Conservation (phyloP, 2,113 vertebrate species). For the Tonatia bakeri region DNA sequence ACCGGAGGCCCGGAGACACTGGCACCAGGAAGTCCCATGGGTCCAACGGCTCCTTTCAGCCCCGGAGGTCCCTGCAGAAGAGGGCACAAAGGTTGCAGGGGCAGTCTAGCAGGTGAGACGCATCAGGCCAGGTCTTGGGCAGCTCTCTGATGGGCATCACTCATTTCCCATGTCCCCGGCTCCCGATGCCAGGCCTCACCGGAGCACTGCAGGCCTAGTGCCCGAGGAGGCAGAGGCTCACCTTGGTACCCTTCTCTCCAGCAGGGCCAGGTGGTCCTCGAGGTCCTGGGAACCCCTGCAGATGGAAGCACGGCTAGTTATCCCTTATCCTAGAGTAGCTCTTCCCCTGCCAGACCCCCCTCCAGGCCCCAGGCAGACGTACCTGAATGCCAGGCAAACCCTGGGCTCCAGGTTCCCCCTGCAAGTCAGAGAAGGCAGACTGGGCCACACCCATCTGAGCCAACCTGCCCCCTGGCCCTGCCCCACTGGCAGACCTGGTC, state of each 20-base stretch:
- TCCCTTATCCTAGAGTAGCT: not conserved
- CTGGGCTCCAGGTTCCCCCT: conserved; percentile 80
- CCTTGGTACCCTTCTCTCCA: conserved; percentile 85
- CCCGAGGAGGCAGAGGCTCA: conserved; percentile 58
- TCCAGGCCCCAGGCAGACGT: not conserved
- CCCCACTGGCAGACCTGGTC: not conserved
- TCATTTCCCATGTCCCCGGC: not conserved
- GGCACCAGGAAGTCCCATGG: conserved; percentile 82
- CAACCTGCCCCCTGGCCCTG: not conserved
- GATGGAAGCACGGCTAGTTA: not conserved
- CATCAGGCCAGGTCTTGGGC: not conserved
- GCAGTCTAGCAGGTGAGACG: not conserved
- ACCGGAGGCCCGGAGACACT: conserved; percentile 85
- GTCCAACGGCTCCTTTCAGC: conserved; percentile 83
- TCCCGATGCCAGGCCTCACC: not conserved
- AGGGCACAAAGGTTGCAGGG: not conserved
- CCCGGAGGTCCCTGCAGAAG: conserved; percentile 81
- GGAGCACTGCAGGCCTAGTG: not conserved
- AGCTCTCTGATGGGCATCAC: not conserved
- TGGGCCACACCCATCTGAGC: not conserved
- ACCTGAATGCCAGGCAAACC: conserved; percentile 79
- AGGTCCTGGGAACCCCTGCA: conserved; percentile 86
- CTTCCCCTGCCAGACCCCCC: not conserved
- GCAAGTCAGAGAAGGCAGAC: conserved; percentile 38
- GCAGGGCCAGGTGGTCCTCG: conserved; percentile 79